A percentile compares a stretch with the other conserved stretches of the same genome.
These are phyloP conservation scores for Piscicola geometra DNA, from an alignment of 2,888 invertebrate species.

Conservation along the genomic window DNA sequence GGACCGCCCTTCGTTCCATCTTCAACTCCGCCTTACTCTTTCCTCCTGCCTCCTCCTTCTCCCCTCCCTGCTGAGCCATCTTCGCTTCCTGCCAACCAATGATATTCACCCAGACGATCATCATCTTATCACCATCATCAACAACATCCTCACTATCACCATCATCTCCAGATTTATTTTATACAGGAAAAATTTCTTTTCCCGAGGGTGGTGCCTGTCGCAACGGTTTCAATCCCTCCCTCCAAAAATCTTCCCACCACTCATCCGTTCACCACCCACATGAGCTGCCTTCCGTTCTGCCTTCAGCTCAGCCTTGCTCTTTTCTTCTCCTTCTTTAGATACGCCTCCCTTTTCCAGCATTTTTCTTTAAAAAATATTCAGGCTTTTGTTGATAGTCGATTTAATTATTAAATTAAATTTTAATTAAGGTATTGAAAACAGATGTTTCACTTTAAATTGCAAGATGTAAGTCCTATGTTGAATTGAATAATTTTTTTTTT, in stretches of 20 bases:
- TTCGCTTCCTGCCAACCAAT: neutral
- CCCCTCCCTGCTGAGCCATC: neutral
- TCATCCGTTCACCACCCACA: neutral
- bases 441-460: too few species aligned
- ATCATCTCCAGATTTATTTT: neutral
- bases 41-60: neutral
- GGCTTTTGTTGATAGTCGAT: too few species aligned
- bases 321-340: neutral
- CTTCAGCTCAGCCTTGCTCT: neutral
- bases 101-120: neutral
- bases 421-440: too few species aligned
- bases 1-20: conserved; percentile 18
- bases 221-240: neutral
- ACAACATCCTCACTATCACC: neutral
- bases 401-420: too few species aligned
- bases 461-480: too few species aligned
- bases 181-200: neutral
- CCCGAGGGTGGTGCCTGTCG: too few species aligned
- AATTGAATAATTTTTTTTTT: too few species aligned
- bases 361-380: too few species aligned
- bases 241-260: neutral
- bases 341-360: too few species aligned
- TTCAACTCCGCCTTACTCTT: conserved; percentile 21
- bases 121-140: conserved; percentile 9
- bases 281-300: neutral